Conservation (phyloP, 2,797 vertebrate species). For the Pseudomugil tenellus region DNA sequence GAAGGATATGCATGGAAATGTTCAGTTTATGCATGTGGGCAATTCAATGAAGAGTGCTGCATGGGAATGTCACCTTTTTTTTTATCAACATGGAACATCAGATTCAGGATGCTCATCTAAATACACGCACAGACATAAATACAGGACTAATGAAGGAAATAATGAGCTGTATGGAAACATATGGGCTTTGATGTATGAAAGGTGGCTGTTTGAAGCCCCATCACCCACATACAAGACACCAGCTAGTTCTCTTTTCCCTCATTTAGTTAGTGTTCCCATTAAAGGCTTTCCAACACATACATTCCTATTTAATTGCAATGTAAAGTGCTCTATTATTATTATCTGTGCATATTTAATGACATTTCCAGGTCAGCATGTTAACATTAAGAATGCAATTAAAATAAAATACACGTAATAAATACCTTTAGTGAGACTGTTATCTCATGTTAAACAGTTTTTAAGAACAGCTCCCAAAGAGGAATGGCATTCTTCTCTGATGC, state of each 20-base stretch:
- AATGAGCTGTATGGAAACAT: slow-evolving; percentile 52
- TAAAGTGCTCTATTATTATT: slow-evolving; percentile 13
- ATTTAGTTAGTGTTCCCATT: slow-evolving; percentile 46
- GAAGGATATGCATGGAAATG: slow-evolving; percentile 18
- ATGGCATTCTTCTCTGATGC: not conserved
- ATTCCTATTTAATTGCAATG: slow-evolving; percentile 10
- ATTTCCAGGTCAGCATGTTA: slow-evolving; percentile 3
- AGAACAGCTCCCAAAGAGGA: not conserved
- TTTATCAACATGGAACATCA: slow-evolving; percentile 29
- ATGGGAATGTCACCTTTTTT: slow-evolving; percentile 1
- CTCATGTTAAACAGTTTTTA: not conserved
- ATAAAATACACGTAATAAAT: not conserved
- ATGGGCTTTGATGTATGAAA: slow-evolving; percentile 56
- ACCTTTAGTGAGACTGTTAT: slow-evolving; percentile 10
- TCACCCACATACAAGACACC: slow-evolving; percentile 46
- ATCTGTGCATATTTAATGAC: slow-evolving; percentile 16
- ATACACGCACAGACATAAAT: slow-evolving; percentile 23
- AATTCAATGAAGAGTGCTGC: slow-evolving; percentile 11
- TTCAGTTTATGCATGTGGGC: not conserved
- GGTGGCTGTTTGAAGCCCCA: slow-evolving; percentile 61
- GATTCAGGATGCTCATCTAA: slow-evolving; percentile 33
- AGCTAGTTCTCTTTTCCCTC: slow-evolving; percentile 37
- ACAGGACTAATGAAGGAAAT: slow-evolving; percentile 53
- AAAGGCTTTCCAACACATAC: slow-evolving; percentile 24
- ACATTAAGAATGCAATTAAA: not conserved